Evolutionary conservation across 2,113 vertebrate species (phyloP).

Genomic region (Eublepharis macularius): DNA sequence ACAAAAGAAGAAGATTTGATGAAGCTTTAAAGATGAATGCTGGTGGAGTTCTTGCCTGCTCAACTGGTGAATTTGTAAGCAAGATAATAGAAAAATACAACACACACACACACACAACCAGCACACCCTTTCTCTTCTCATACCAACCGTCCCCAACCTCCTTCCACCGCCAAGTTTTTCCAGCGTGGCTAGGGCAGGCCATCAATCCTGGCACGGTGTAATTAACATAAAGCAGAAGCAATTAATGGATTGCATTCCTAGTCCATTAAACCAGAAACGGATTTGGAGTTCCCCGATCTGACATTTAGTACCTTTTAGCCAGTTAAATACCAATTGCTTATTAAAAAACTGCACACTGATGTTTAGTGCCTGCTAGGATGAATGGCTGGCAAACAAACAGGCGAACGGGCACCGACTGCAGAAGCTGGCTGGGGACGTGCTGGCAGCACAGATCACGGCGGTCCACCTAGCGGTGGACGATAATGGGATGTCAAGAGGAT

Average conservation of each 20-base stretch:
- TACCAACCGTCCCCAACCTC: no score
- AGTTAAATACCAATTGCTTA: conserved; percentile 47
- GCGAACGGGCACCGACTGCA: neutral
- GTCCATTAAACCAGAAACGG: conserved; percentile 28
- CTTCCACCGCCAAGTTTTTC: neutral
- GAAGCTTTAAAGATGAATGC: neutral
- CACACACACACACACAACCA: neutral
- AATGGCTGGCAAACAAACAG: conserved; percentile 15
- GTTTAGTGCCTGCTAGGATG: conserved; percentile 23
- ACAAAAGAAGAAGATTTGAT: no score
- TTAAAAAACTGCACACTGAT: conserved; percentile 38
- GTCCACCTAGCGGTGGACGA: neutral
- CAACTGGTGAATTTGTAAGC: neutral
- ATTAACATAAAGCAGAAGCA: conserved; percentile 40
- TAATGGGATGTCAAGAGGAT: neutral
- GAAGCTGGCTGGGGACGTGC: neutral
- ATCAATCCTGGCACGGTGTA: conserved; percentile 14
- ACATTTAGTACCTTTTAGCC: conserved; percentile 49
- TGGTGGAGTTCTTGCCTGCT: neutral
- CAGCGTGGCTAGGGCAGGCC: neutral
- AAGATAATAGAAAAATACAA: neutral
- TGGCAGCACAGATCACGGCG: neutral
- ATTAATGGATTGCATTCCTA: conserved; percentile 40
- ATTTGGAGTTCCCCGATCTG: conserved; percentile 24
- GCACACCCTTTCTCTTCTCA: neutral